Evolutionary conservation across 2,888 invertebrate species (phyloP), one percentile per base, ranked within the genome.

Genomic region (Rutpela maculata): DNA sequence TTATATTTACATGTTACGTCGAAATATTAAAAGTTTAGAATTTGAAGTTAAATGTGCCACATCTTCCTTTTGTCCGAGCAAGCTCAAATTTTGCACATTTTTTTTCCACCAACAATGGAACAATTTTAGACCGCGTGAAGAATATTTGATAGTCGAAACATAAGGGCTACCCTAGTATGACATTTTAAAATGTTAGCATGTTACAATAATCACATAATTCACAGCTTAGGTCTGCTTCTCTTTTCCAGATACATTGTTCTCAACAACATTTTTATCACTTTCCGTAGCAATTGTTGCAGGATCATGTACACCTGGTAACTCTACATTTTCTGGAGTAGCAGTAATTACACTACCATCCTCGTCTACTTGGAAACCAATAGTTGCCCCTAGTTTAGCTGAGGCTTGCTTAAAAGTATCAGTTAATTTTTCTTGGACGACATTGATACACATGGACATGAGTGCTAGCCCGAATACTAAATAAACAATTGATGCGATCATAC

Each of bases 391-490:
- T 88, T 97, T 97, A 22, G 94, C 94, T 85, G 95, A 96, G 0
- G 97, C 97, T 81, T 95, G 93, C 83, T 94, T 94, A 87, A 97
- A 97, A 0, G 96, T 96, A 88, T 96, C 94, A 63, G 95, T 95
- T 60, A 94, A 85, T 59, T 82, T 82, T n/a, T 95, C 94, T 91
- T 98, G 98, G 0, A 98, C 97, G 17, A 99, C 98, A 87, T 98
- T 98, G 85, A 99, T 97, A 89, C 97, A 97, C 98, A 99, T 98
- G 82, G 98, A 97, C 69, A 98, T 98, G 19, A 99, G 91, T 0
- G 99, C 97, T 77, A 99, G 91, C 9, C 99, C 99, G 85, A 99
- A 97, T 22, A 99, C 95, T 74, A 99, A 91, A 88, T 99, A 98
- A 65, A 98, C 92, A 85, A 98, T 98, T 55, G 97, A 97, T 74